Conservation (phyloP, 2,888 invertebrate species). For the Dastarcus helophoroides region DNA sequence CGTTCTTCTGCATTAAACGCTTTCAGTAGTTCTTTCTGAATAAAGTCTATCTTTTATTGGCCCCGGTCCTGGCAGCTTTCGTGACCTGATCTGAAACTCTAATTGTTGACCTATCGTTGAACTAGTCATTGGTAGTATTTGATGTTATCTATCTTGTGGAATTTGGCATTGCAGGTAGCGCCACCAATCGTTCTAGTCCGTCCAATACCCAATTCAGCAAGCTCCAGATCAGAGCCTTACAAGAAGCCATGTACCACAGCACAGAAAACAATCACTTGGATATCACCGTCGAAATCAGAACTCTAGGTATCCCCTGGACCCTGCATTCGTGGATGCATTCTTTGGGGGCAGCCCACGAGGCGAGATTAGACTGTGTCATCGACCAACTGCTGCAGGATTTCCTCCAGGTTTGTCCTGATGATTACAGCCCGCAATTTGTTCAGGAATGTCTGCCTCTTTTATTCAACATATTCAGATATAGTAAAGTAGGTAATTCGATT, state of each 20-base stretch:
- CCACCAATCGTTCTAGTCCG: constrained; percentile 22
- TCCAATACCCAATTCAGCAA: constrained; percentile 51
- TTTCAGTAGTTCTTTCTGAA: no score
- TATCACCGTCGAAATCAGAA: constrained; percentile 77
- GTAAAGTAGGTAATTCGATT: constrained; percentile 51
- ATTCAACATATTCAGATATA: constrained; percentile 81
- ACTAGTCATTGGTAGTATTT: neutral
- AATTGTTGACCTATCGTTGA: no score
- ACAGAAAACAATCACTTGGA: constrained; percentile 86
- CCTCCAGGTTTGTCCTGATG: constrained; percentile 80
- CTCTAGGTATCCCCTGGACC: constrained; percentile 82
- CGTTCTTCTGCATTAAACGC: no score
- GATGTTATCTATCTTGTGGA: neutral
- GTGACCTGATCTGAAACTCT: no score
- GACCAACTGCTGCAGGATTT: constrained; percentile 84
- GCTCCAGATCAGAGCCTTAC: constrained; percentile 70
- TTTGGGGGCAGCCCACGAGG: constrained; percentile 74
- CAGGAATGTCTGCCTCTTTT: constrained; percentile 81
- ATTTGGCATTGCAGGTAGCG: constrained; percentile 19
- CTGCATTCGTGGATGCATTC: constrained; percentile 89
- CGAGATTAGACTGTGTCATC: constrained; percentile 70
- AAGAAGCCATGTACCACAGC: constrained; percentile 91
- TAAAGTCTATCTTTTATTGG: no score
- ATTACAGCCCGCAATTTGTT: constrained; percentile 79
- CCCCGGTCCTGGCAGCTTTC: no score